Evolutionary conservation across 2,888 invertebrate genomes (phyloP), one percentile per base, ranked within the genome.

Genomic region (Polietes domitor): DNA sequence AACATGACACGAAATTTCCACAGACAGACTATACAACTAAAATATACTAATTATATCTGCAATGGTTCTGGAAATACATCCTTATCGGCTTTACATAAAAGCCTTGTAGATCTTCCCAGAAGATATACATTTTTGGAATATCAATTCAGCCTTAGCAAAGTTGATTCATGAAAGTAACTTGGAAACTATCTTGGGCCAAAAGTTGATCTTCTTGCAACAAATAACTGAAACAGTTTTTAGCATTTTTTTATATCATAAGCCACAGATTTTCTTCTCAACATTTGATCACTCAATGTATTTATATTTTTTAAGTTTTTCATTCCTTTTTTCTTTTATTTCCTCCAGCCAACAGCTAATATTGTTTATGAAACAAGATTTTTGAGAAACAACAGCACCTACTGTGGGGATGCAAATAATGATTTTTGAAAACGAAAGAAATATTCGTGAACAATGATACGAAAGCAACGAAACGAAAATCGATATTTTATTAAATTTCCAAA

Each of bases 381-480:
- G 82, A 75, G 82, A 41, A 86, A 78, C 82, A 88, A 87, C 84
- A 87, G 87, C 88, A 88, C 87, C 86, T 87, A 86, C 87, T 86
- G 87, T 88, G 89, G 89, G 89, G 89, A 89, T 89, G 89, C 89
- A 89, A 89, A 89, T 89, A 86, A 68, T 80, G 86, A 82, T 68
- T 76, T 73, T 63, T 74, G 72, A 61, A 70, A 77, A 75, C 74
- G 78, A 75, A 58, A 70, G 41, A 76, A 63, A 50, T 50, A 78
- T 63, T 58, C 58, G 68, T 61, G 61, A 28, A 61, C 15, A 61
- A 61, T 61, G 61, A 65, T 17, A 65, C 41, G 32, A 65, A 55
- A 79, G 71, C 77, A 86, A 86, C 85, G 81, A 87, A 86, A 85
- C 79, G 82, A 86, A 87, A 88, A 87, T 89, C 89, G 89, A 89